These are phyloP conservation scores for Astreopora myriophthalma DNA, from an alignment of 64 coral and sea anemone genomes.

Conservation along the genomic window DNA sequence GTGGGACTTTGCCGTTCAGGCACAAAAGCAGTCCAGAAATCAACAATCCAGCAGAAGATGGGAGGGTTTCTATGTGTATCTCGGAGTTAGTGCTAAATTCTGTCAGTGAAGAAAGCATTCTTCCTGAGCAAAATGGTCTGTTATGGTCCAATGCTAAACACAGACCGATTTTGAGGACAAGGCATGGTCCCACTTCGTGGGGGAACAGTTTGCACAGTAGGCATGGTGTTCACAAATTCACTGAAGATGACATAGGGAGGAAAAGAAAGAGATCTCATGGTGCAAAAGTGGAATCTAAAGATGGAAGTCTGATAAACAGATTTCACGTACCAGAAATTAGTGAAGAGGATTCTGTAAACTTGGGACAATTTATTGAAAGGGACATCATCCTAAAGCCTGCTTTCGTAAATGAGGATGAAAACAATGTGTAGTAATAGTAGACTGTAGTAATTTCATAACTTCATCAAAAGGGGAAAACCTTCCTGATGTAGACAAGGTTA, in stretches of 20 bases:
- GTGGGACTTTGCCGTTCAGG: slow-evolving; percentile 17
- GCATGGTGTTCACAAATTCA: not conserved
- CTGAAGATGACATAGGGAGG: not conserved
- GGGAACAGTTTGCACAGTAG: not conserved
- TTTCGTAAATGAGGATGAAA: not conserved
- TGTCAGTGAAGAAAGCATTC: not conserved
- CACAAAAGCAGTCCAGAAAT: slow-evolving; percentile 87
- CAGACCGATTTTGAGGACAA: slow-evolving; percentile 43
- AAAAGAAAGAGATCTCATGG: slow-evolving; percentile 49
- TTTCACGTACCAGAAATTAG: slow-evolving; percentile 27
- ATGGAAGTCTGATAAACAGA: slow-evolving; percentile 15
- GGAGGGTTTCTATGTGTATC: not conserved
- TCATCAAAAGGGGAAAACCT: too few species aligned
- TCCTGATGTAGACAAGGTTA: too few species aligned
- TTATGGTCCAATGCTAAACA: slow-evolving; percentile 37
- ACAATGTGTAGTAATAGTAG: not conserved
- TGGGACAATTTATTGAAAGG: slow-evolving; percentile 49
- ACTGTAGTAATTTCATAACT: not conserved
- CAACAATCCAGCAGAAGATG: slow-evolving; percentile 44
- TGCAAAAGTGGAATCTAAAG: slow-evolving; percentile 41
- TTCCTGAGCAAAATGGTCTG: slow-evolving; percentile 18
- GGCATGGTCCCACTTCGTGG: not conserved
- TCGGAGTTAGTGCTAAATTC: slow-evolving; percentile 8
- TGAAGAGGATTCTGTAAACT: slow-evolving; percentile 4
- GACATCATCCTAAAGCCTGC: slow-evolving; percentile 38